phyloP scores from a whole-genome alignment of 2,113 vertebrate species.

The Oncorhynchus gorbuscha region DNA sequence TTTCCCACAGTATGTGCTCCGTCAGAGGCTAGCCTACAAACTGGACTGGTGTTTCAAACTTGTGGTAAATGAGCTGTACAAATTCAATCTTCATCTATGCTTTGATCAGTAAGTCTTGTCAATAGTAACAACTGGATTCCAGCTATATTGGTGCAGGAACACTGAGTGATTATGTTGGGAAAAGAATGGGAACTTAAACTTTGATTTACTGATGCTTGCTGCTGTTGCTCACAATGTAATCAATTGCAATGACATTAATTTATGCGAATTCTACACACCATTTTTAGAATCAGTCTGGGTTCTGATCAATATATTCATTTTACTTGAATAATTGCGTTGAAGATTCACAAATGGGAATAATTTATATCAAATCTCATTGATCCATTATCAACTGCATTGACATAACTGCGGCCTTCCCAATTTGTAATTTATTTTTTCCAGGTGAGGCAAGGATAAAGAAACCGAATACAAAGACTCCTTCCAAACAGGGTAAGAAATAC shows the following conservation, averaged over 20 bases:
- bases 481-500: conserved; percentile 84
- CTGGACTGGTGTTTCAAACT: neutral
- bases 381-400: neutral
- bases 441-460: conserved; percentile 97
- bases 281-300: neutral
- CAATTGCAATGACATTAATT: neutral
- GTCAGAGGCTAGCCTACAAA: neutral
- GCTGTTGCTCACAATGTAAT: neutral
- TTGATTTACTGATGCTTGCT: neutral
- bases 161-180: neutral
- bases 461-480: conserved; percentile 86
- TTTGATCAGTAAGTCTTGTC: neutral
- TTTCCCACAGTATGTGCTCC: neutral
- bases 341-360: neutral
- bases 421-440: conserved; percentile 55
- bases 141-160: neutral
- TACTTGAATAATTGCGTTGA: neutral
- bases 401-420: neutral
- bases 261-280: neutral
- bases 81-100: neutral
- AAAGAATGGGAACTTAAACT: neutral
- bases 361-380: neutral
- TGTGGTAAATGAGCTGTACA: neutral
- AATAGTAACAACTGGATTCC: neutral
- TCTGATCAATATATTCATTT: neutral